A percentile compares a stretch with the other conserved stretches of the same genome.
These are phyloP conservation scores for Bimastos eiseni DNA, from an alignment of 2,888 invertebrate species.

Conservation along the genomic window DNA sequence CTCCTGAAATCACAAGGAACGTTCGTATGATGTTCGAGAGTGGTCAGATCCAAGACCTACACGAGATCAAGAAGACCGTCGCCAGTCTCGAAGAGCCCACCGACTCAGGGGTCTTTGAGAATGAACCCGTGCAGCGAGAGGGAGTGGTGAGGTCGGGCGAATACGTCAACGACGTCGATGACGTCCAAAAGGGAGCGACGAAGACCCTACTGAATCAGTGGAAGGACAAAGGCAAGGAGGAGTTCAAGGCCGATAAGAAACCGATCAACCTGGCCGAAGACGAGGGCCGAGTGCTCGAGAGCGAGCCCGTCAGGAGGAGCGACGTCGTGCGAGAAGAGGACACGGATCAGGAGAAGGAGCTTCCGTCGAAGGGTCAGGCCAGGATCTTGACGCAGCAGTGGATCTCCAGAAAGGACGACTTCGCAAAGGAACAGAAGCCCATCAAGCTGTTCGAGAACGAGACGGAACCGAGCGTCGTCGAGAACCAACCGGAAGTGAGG, in stretches of 20 bases:
- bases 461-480: constrained; percentile 17
- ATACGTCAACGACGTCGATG: constrained; percentile 23
- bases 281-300: constrained; percentile 42
- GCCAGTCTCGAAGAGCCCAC: constrained; percentile 16
- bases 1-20: constrained; percentile 45
- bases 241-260: constrained; percentile 16
- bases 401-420: not conserved
- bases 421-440: not conserved
- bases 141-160: constrained; percentile 38
- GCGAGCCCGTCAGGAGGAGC: not conserved
- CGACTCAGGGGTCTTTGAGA: constrained; percentile 38
- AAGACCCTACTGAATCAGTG: constrained; percentile 25
- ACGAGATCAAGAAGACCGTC: constrained; percentile 38
- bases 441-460: constrained; percentile 21
- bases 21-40: constrained; percentile 44
- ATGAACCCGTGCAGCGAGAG: constrained; percentile 36
- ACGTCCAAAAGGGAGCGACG: constrained; percentile 25
- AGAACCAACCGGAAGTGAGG: constrained; percentile 22
- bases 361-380: constrained; percentile 6
- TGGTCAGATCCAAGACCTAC: constrained; percentile 42
- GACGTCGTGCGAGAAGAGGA: constrained; percentile 22
- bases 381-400: constrained; percentile 19
- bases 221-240: constrained; percentile 27
- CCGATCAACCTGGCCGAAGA: constrained; percentile 28
- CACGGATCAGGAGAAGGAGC: not conserved